Conservation (phyloP, 2,113 vertebrate species). For the Apodemus sylvaticus region DNA sequence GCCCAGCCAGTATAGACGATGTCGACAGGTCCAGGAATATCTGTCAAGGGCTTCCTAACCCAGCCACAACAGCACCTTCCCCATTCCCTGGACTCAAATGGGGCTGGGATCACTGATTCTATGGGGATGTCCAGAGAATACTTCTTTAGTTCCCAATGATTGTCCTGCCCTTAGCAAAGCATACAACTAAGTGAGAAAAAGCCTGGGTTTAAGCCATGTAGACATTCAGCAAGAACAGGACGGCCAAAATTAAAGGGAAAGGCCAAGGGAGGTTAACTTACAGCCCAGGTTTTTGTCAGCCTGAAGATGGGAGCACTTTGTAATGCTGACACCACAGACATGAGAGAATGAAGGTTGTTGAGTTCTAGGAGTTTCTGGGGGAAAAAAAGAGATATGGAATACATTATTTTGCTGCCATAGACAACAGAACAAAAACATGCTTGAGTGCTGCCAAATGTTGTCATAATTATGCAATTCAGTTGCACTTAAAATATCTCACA, state of each 20-base stretch:
- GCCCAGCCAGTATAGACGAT: rapidly evolving
- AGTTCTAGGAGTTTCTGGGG: conserved; percentile 95
- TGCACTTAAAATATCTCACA: conserved; percentile 73
- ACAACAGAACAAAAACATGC: conserved; percentile 68
- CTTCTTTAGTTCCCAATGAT: neutral
- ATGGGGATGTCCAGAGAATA: neutral
- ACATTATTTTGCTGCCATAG: conserved; percentile 71
- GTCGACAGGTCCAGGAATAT: neutral
- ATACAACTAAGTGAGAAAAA: neutral
- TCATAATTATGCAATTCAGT: conserved; percentile 65
- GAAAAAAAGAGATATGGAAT: conserved; percentile 61
- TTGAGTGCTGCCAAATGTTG: conserved; percentile 64
- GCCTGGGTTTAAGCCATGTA: neutral
- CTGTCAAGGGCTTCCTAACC: neutral
- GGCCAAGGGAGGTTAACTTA: conserved; percentile 84
- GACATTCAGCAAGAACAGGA: neutral
- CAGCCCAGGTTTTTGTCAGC: conserved; percentile 97
- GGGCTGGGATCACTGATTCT: neutral
- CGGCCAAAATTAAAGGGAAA: neutral
- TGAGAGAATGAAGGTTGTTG: conserved; percentile 97
- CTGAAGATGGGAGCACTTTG: conserved; percentile 98
- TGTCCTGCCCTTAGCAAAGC: neutral
- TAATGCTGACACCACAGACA: conserved; percentile 96
- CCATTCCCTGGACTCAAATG: neutral
- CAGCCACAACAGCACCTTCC: neutral